These are phyloP conservation scores for Penaeus chinensis DNA, from an alignment of 1,140 invertebrate genomes.

Conservation along the genomic window DNA sequence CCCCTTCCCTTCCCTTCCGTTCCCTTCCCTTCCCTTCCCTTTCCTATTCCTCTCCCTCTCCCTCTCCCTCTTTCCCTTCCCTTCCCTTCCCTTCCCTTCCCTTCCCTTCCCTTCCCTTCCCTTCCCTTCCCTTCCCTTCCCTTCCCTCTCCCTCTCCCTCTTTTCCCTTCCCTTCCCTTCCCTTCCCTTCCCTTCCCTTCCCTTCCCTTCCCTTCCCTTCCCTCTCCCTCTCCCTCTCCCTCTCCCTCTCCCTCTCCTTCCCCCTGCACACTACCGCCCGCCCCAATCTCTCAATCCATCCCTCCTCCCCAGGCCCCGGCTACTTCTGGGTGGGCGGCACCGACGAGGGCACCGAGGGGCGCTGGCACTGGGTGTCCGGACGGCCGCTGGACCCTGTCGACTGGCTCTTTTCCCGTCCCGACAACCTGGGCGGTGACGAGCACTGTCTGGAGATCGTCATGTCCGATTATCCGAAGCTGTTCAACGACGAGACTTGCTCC, in stretches of 20 bases:
- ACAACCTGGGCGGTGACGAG: conserved; percentile 41
- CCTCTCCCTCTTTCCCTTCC: too few relatives aligned
- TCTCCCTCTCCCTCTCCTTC: not conserved
- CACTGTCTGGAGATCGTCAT: conserved; percentile 50
- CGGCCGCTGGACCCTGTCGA: conserved; percentile 28
- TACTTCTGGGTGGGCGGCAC: conserved; percentile 52
- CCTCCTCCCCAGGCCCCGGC: conserved; percentile 36
- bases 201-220: too few relatives aligned
- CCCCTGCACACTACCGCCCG: not conserved
- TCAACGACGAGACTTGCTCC: conserved; percentile 48
- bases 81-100: too few relatives aligned
- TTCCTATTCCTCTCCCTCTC: too few relatives aligned
- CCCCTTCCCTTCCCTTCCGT: not conserved
- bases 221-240: too few relatives aligned
- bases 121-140: too few relatives aligned
- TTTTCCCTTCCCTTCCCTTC: too few relatives aligned
- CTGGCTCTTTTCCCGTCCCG: conserved; percentile 44
- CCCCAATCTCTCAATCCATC: too few relatives aligned
- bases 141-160: too few relatives aligned
- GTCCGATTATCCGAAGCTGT: conserved; percentile 43
- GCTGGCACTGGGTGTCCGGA: conserved; percentile 43
- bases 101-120: too few relatives aligned
- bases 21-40: too few relatives aligned
- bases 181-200: not conserved
- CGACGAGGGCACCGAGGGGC: not conserved